Base-by-base conservation (phyloP, 2,113 vertebrate genomes). In the Sturnira hondurensis region DNA sequence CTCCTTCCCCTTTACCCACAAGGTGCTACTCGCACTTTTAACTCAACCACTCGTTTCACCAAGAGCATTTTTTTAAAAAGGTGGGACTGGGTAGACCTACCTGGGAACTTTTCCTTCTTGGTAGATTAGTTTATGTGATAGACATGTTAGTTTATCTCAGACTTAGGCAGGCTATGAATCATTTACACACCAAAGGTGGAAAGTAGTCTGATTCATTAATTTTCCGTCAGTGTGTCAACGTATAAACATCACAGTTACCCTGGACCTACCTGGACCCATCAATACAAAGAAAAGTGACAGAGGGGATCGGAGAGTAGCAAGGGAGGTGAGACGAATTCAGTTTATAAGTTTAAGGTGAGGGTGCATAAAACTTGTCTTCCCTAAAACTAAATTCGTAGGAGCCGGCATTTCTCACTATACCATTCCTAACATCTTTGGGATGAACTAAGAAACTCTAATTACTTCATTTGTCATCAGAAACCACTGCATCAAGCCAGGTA, bases 391-490 rank as follows among this genome's bases (percentile, higher is more conserved):
- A 19, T 63, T 16, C 58, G n/a, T 93, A 87, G 85, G 94, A 97
- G 91, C 17, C 0, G 85, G 83, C 93, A 65, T 0, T 95, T 97
- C 56, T 95, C 92, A 92, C 70, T 91, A 80, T 56, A 45, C 61
- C 85, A 97, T 93, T 93, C 90, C 93, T 80, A 90, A 91, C 45
- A 56, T 65, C 86, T 45, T 38, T 45, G 65, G 85, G 86, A 86
- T 89, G 86, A 93, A 91, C 28, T n/a, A 80, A 98, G 96, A 96
- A 94, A 93, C 1, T 97, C 68, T 78, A 95, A 83, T 76, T 89
- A 95, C 86, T 97, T 95, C 94, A 96, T 94, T 96, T 93, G 88
- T 96, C 93, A 58, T 41, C 31, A 93, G 80, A 86, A 95, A 96
- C 90, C 89, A 82, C 90, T 95, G 94, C 74, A 3, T 97, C 96